phyloP scores from a whole-genome alignment of 1,140 invertebrate genomes.

The Musca domestica region DNA sequence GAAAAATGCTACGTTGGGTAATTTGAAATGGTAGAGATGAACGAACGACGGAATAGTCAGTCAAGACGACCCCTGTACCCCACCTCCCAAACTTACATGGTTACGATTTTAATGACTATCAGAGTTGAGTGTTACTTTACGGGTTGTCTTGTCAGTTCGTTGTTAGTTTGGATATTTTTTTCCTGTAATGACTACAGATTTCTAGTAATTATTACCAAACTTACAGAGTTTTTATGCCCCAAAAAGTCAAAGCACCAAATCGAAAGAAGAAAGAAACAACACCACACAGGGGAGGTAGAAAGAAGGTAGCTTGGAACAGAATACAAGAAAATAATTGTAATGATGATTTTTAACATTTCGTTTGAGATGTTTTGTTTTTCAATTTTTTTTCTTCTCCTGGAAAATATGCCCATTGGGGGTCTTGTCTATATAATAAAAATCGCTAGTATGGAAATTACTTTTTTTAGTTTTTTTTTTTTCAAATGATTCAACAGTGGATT shows the following conservation, averaged over 20 bases:
- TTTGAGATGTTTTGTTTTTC: background rate
- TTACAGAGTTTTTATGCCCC: constrained; percentile 16
- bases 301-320: background rate
- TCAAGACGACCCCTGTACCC: background rate
- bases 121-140: background rate
- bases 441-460: no score
- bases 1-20: background rate
- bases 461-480: no score
- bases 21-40: background rate
- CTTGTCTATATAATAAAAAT: no score
- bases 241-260: constrained; percentile 13
- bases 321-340: background rate
- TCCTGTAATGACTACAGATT: background rate
- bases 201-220: constrained; percentile 17
- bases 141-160: background rate
- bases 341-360: constrained; percentile 8
- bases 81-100: no score
- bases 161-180: background rate
- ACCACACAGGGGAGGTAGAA: background rate
- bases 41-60: background rate
- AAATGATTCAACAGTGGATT: no score
- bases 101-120: no score
- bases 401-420: no score
- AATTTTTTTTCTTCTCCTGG: no score
- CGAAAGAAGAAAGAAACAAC: background rate